These are phyloP conservation scores for Lithophane socia DNA, from an alignment of 2,888 invertebrate genomes.

Conservation along the genomic window DNA sequence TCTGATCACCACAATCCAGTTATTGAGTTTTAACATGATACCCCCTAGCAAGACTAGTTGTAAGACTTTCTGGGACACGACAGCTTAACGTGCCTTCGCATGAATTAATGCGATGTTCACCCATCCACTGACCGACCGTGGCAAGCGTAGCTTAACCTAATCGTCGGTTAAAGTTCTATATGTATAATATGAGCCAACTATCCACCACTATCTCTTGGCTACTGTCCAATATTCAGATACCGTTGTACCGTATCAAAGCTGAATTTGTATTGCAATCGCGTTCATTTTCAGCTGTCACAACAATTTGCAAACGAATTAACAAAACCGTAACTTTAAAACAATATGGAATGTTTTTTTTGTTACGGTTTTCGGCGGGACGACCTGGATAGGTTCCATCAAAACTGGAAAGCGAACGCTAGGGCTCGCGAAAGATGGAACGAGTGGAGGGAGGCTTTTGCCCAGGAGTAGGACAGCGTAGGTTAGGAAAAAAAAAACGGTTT, in stretches of 20 bases:
- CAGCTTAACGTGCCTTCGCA: not conserved
- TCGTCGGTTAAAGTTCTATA: conserved; percentile 1
- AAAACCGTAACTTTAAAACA: not conserved
- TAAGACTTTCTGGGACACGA: not conserved
- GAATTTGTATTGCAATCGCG: conserved; percentile 38
- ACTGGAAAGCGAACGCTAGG: too few relatives aligned
- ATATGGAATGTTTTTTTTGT: not conserved
- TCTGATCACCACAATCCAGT: not conserved
- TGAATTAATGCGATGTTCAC: not conserved
- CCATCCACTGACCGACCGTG: not conserved
- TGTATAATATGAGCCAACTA: conserved; percentile 3
- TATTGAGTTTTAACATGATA: not conserved
- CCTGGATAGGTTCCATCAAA: too few relatives aligned
- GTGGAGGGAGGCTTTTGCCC: too few relatives aligned
- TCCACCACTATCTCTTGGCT: conserved; percentile 34
- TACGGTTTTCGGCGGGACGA: not conserved
- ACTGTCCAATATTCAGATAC: conserved; percentile 39
- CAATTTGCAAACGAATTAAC: conserved; percentile 3
- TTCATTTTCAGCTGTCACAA: conserved; percentile 26
- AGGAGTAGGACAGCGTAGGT: too few relatives aligned
- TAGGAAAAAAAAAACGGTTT: not conserved
- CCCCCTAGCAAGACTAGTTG: not conserved
- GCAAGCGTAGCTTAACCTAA: not conserved
- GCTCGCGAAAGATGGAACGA: too few relatives aligned
- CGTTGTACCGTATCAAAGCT: conserved; percentile 16